Base-by-base conservation (phyloP, 2,113 vertebrate genomes). In the Rhabdomys dilectus region DNA sequence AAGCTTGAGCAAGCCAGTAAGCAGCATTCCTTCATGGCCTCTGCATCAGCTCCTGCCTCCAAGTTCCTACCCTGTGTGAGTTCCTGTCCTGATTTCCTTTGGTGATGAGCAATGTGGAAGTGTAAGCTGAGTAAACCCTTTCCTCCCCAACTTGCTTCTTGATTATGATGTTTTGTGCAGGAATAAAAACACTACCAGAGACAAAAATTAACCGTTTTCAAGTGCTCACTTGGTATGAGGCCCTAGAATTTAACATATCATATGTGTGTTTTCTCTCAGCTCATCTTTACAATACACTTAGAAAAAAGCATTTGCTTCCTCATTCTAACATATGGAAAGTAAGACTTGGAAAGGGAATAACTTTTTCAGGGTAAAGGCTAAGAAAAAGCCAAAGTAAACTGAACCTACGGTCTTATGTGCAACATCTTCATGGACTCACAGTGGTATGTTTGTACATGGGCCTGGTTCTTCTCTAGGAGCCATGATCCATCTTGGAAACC, bases 291-390 rank as follows among this genome's bases (percentile, higher is more conserved):
- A 80, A 9, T 11, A 58, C 12, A 11, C 51, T 36, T 58, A 42
- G 42, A 90, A 92, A 78, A 26, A 9, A 51, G 3, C 45, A 88
- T 72, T 60, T 19, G 53, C 86, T 94, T 78, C 16, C 82, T 75
- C 93, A 82, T 64, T 60, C 89, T 88, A 97, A 92, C 73, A 62
- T 29, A 58, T 39, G 24, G 39, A 96, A 88, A 88, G 31, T 12
- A 94, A 93, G 26, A 89, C 16, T 42, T 73, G 39, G 56, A 91
- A 92, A 78, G 72, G 17, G 7, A 95, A 96, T 70, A 73, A 91
- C 42, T 84, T 90, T 82, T 81, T 96, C 21, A 75, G 66, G 36
- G 17, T 17, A 19, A 94, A 93, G 77, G 22, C 51, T 80, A 82
- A 21, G 68, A 73, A 75, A 51, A 36, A 26, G 7, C 15, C 31